phyloP scores from a whole-genome alignment of 2,888 invertebrate species.

The Malacosoma neustria region DNA sequence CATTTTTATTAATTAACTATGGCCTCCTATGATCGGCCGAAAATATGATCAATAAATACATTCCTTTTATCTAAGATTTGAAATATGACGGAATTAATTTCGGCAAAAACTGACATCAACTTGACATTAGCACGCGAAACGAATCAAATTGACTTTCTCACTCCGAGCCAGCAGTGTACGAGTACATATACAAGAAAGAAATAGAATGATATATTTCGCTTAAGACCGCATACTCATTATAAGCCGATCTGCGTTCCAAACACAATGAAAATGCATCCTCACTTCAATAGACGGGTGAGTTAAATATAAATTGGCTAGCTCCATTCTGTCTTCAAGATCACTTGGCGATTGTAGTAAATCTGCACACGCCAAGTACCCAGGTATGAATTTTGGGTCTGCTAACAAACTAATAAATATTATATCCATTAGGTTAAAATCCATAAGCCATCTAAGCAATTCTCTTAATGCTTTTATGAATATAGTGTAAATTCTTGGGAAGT shows the following conservation, averaged over 20 bases:
- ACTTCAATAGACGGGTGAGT: constrained; percentile 35
- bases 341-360: constrained; percentile 14
- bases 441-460: constrained; percentile 6
- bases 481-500: constrained; percentile 37
- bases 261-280: constrained; percentile 28
- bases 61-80: too few species aligned
- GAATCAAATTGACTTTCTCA: too few species aligned
- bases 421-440: background rate
- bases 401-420: constrained; percentile 21
- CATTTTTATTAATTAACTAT: too few species aligned
- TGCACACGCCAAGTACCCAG: constrained; percentile 32
- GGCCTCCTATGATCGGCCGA: too few species aligned
- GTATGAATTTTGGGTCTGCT: constrained; percentile 25
- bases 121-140: too few species aligned
- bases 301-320: constrained; percentile 6
- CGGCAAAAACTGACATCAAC: too few species aligned
- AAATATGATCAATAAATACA: too few species aligned
- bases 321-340: constrained; percentile 4
- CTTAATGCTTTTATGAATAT: constrained; percentile 28
- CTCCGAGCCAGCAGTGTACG: too few species aligned
- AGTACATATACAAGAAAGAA: too few species aligned
- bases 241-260: constrained; percentile 1
- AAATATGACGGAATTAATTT: too few species aligned
- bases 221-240: too few species aligned
- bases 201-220: too few species aligned